phyloP scores from a whole-genome alignment of 1,140 invertebrate species.

The Stegodyphus dumicola region DNA sequence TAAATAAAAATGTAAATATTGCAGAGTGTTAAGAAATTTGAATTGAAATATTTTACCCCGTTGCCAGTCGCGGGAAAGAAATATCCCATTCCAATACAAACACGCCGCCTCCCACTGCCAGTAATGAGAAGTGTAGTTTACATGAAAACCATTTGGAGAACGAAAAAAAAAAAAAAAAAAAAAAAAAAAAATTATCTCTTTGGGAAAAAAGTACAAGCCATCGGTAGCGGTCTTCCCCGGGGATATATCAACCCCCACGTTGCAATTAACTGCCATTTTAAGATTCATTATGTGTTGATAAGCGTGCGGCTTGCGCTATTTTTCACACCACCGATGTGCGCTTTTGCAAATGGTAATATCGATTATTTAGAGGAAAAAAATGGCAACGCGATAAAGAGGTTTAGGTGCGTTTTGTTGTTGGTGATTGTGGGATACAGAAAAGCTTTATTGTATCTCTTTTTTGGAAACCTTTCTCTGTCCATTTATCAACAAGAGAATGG shows the following conservation, averaged over 20 bases:
- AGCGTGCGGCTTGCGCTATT: conserved; percentile 22
- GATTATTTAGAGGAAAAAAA: conserved; percentile 8
- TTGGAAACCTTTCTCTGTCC: neutral
- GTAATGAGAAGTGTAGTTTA: conserved; percentile 43
- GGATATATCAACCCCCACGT: neutral
- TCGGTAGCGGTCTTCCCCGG: too few relatives aligned
- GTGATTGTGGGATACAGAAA: too few relatives aligned
- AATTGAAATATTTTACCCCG: too few relatives aligned
- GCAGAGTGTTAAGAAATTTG: too few relatives aligned
- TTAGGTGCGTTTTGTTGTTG: too few relatives aligned
- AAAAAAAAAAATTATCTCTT: neutral
- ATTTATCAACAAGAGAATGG: conserved; percentile 20
- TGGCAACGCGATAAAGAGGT: too few relatives aligned
- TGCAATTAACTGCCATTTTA: conserved; percentile 52
- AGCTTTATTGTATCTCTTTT: too few relatives aligned
- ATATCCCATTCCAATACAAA: too few relatives aligned
- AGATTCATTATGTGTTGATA: conserved; percentile 55
- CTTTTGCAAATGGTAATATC: conserved; percentile 9
- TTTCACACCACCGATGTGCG: neutral
- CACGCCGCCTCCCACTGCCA: conserved; percentile 9
- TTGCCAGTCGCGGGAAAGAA: too few relatives aligned
- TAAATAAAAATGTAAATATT: too few relatives aligned
- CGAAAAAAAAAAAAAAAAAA: too few relatives aligned
- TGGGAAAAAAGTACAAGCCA: too few relatives aligned
- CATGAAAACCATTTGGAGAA: conserved; percentile 1